Conservation (phyloP, 2,888 invertebrate genomes). For the Zonitis immaculata region DNA sequence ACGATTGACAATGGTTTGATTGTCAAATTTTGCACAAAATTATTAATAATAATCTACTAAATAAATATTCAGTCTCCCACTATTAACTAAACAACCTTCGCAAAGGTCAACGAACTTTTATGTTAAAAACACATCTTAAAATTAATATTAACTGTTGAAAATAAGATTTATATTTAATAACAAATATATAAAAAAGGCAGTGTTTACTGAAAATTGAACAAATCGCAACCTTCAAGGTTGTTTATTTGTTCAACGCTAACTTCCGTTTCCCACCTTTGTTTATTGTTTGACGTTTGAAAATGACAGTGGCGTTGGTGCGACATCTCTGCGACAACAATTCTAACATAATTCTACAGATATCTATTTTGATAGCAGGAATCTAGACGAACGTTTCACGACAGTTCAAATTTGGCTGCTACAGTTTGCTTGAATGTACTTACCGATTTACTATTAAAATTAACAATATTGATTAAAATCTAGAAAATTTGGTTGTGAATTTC, state of each 20-base stretch:
- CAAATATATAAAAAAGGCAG: background rate
- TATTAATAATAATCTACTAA: background rate
- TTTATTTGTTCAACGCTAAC: background rate
- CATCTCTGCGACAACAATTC: background rate
- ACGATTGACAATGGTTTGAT: background rate
- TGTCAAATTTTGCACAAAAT: background rate
- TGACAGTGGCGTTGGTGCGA: background rate
- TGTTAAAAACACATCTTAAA: background rate
- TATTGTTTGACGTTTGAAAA: background rate
- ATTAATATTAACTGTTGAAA: background rate
- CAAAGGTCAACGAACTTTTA: background rate
- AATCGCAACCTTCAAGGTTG: background rate
- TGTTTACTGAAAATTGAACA: background rate
- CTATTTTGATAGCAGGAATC: background rate
- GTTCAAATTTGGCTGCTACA: no score
- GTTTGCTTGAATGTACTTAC: no score
- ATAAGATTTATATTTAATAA: background rate
- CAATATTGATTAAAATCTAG: no score
- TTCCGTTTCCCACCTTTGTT: background rate
- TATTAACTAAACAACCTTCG: background rate
- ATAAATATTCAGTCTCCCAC: background rate
- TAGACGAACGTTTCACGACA: no score
- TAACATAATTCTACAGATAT: background rate
- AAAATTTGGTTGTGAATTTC: no score
- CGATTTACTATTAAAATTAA: no score